Conservation (phyloP, 1,140 invertebrate genomes). For the Drosophila pandora region DNA sequence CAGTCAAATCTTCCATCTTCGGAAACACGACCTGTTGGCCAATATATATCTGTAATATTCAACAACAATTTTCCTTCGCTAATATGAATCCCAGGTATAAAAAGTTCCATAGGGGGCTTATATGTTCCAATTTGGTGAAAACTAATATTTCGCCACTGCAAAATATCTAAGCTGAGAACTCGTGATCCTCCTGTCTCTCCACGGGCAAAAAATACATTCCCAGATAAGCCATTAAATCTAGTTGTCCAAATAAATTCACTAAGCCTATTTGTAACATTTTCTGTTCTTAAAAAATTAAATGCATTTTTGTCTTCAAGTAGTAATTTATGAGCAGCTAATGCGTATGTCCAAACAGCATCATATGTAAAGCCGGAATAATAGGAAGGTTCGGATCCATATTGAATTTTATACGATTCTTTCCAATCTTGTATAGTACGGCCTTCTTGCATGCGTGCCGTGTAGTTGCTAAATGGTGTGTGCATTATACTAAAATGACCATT, state of each 20-base stretch:
- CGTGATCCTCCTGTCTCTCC: conserved; percentile 86
- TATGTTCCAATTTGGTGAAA: conserved; percentile 87
- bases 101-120: conserved; percentile 84
- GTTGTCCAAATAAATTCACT: conserved; percentile 86
- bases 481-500: conserved; percentile 90
- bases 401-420: conserved; percentile 67
- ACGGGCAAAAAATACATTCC: conserved; percentile 88
- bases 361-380: conserved; percentile 91
- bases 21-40: conserved; percentile 87
- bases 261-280: conserved; percentile 84
- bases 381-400: conserved; percentile 16
- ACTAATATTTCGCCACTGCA: conserved; percentile 88
- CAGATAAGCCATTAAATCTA: conserved; percentile 91
- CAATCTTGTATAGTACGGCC: conserved; percentile 86
- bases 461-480: conserved; percentile 88
- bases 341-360: conserved; percentile 94
- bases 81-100: conserved; percentile 5
- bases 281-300: conserved; percentile 79
- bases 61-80: conserved; percentile 85
- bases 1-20: conserved; percentile 90
- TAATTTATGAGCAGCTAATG: conserved; percentile 85
- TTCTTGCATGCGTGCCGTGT: conserved; percentile 87
- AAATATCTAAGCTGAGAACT: conserved; percentile 88
- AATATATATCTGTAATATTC: conserved; percentile 86
- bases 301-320: conserved; percentile 36